These are phyloP conservation scores for Actinia equina DNA, from an alignment of 64 coral and sea anemone genomes.

Conservation along the genomic window DNA sequence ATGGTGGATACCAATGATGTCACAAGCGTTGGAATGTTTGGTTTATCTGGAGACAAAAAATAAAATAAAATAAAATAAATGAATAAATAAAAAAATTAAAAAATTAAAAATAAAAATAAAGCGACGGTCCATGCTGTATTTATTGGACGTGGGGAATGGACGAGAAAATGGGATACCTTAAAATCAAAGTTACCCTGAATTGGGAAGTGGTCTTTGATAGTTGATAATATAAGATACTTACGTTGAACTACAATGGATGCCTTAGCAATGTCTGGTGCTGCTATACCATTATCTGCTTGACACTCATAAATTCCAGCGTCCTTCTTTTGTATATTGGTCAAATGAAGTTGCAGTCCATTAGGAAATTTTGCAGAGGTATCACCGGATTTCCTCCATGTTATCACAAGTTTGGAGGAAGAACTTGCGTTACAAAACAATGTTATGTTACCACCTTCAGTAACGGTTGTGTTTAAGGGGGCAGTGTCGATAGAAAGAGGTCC, in stretches of 20 bases:
- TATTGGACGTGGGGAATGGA: no score
- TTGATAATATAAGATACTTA: conserved; percentile 1
- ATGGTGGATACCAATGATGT: conserved; percentile 21
- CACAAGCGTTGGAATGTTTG: conserved; percentile 27
- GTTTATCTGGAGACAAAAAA: conserved; percentile 31
- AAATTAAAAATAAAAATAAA: neutral
- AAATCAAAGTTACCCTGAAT: no score
- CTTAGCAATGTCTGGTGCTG: conserved; percentile 15
- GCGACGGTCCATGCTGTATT: no score
- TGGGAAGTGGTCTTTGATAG: no score
- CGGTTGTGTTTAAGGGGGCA: conserved; percentile 21
- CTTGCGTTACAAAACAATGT: conserved; percentile 38
- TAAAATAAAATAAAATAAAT: no score
- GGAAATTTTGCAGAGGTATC: conserved; percentile 1
- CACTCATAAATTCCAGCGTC: conserved; percentile 51
- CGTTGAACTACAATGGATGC: conserved; percentile 30
- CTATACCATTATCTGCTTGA: conserved; percentile 34
- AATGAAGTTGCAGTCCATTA: conserved; percentile 6
- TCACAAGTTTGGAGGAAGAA: neutral
- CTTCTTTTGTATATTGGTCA: neutral
- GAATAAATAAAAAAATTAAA: neutral
- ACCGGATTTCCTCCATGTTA: conserved; percentile 39
- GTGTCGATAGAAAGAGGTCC: conserved; percentile 24
- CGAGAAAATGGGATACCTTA: no score
- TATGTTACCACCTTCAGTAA: conserved; percentile 25